phyloP scores from a whole-genome alignment of 1,140 invertebrate species.

The Drosophila willistoni region DNA sequence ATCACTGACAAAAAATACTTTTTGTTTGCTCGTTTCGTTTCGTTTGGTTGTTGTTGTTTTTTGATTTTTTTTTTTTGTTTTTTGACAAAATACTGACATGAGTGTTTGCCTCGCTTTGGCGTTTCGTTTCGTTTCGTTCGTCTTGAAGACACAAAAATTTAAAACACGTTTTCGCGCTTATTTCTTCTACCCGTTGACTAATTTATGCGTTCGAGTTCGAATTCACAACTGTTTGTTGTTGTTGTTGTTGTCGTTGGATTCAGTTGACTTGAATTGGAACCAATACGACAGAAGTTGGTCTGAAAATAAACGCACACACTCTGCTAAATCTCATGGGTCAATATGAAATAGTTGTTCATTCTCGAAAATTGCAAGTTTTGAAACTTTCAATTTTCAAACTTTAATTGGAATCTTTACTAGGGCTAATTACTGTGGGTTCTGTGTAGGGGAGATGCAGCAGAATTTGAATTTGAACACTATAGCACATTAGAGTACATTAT shows the following conservation, averaged over 20 bases:
- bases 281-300: conserved; percentile 53
- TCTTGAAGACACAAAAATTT: conserved; percentile 69
- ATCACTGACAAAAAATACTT: conserved; percentile 71
- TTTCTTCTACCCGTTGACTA: conserved; percentile 56
- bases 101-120: conserved; percentile 60
- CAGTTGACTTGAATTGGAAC: conserved; percentile 41
- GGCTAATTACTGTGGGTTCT: too few relatives aligned
- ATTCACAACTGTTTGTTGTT: conserved; percentile 48
- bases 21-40: conserved; percentile 28
- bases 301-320: conserved; percentile 32
- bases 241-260: conserved; percentile 41
- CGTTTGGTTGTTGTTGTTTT: neutral
- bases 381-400: too few relatives aligned
- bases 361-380: too few relatives aligned
- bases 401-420: too few relatives aligned
- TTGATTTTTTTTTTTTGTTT: conserved; percentile 2
- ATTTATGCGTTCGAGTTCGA: conserved; percentile 79
- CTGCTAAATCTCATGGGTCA: neutral
- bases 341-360: neutral
- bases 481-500: too few relatives aligned
- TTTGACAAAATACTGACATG: conserved; percentile 81
- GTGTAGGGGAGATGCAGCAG: too few relatives aligned
- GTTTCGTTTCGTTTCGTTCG: conserved; percentile 36
- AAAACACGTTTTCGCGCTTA: conserved; percentile 81
- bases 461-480: neutral